Evolutionary conservation across 1,140 invertebrate species (phyloP), one percentile per base, ranked within the genome.

Genomic region (Caligus rogercresseyi): DNA sequence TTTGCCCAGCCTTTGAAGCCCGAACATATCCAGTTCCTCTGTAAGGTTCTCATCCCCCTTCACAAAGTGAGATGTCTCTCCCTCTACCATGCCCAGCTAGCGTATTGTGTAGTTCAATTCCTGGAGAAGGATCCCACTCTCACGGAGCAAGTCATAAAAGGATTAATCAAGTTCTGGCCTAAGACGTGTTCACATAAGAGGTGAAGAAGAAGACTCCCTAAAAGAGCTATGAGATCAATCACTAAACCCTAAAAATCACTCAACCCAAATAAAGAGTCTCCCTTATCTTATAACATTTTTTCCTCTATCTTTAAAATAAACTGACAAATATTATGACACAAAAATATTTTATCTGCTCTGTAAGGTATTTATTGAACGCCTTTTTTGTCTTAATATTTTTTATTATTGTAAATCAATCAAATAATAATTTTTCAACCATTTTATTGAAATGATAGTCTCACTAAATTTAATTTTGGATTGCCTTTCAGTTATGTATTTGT

Each of bases 81-180:
- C 85, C 89, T 81, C 81, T 98, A 83, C 84, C 95, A 80, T 71
- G 69, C 70, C 21, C 91, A 98, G 81, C 80, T 98, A 72, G 90
- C 93, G 69, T 98, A 98, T 78, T 99, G 95, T 80, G 92, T 98
- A 72, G 94, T 98, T 68, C 95, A 99, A 79, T 99, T 99, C 80
- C 78, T 99, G 65, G 94, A 98, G 78, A 99, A 99, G 75, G 95
- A 98, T 79, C 82, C 92, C 68, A 86, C 84, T 68, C 80, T 98
- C 69, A 98, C 93, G 67, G 91, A 97, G 78, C 87, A 88, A 66
- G 93, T 98, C 61, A 85, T 98, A 69, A 84, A 87, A 72, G 89
- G 91, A 68, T 80, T 98, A 70, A 81, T 98, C 68, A 98, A 97
- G 76, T 96, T 92, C 78, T 98, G 94, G 94, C 94, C 94, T 71